Conservation (phyloP, 92 coral and sea anemone genomes). For the Porites cylindrica region DNA sequence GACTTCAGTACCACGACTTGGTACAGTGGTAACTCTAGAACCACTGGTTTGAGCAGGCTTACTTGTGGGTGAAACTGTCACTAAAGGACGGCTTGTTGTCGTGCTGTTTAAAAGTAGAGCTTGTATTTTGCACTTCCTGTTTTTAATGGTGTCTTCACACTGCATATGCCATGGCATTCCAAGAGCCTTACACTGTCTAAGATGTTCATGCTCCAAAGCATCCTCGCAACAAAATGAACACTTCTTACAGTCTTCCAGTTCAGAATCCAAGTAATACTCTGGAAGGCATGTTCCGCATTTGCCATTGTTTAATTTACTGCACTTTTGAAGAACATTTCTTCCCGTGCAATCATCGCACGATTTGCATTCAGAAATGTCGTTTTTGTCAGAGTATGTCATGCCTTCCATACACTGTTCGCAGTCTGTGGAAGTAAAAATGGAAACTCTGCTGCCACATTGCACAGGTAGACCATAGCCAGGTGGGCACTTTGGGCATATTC, state of each 20-base stretch:
- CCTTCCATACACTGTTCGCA: neutral
- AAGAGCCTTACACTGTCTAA: neutral
- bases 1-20: too few relatives aligned
- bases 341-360: slow-evolving; percentile 2
- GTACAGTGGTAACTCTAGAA: too few relatives aligned
- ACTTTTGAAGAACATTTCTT: neutral
- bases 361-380: neutral
- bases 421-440: neutral
- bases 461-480: neutral
- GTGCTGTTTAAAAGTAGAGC: neutral
- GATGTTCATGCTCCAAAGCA: neutral
- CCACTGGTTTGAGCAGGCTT: too few relatives aligned
- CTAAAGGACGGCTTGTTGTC: neutral
- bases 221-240: neutral
- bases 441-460: neutral
- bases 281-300: slow-evolving; percentile 17
- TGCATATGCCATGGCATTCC: slow-evolving; percentile 3
- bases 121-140: neutral
- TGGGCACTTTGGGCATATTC: slow-evolving; percentile 10
- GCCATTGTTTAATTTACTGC: neutral
- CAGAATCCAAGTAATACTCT: neutral
- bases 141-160: neutral
- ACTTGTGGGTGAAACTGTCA: too few relatives aligned
- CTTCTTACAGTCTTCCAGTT: neutral
- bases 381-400: neutral